Evolutionary conservation across 2,797 vertebrate species (phyloP), one percentile per base, ranked within the genome.

Genomic region (Etheostoma perlongum): DNA sequence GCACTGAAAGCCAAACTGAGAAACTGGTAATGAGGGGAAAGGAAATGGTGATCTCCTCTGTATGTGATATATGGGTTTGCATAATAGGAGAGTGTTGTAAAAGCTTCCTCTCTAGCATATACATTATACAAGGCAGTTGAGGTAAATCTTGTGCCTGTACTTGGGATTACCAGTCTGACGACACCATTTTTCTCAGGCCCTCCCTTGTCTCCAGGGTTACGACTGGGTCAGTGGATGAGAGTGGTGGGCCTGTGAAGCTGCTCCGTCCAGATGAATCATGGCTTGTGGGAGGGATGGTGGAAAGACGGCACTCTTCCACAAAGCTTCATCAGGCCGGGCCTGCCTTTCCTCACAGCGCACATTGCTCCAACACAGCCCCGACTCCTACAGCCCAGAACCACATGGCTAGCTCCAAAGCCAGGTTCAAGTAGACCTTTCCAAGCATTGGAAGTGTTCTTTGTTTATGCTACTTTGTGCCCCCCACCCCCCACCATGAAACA

Each of bases 291-390:
- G 88, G 92, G 85, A 87, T 80, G 85, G 84, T 91, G 91, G 90
- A 93, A 93, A 93, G 90, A 82, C 90, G 68, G 82, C 87, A 77
- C 86, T 91, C 90, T 90, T 90, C 88, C 86, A 90, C 72, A 80
- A 76, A 78, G 85, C 82, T 90, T 88, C 80, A 82, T 89, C 83
- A 69, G 85, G 80, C 85, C 6, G 54, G 84, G 93, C 92, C 95
- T 95, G 95, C 92, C 89, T 96, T 95, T 95, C 84, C 86, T 95
- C 95, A 95, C 78, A 67, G 78, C 74, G 82, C 44, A 82, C 84
- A 86, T 87, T 91, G 91, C 88, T 91, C 81, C 79, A 87, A 83
- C 79, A 70, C 46, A 79, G 67, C 61, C 49, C 71, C 47, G 9
- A 88, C 89, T 90, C 88, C 85, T 90, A 86, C 82, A 83, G 78